Percentiles rank a stretch among this genome's conserved stretches.
Evolutionary conservation across 23 tunicate genomes (phyloP).

Genomic region (Aplidium turbinatum): DNA sequence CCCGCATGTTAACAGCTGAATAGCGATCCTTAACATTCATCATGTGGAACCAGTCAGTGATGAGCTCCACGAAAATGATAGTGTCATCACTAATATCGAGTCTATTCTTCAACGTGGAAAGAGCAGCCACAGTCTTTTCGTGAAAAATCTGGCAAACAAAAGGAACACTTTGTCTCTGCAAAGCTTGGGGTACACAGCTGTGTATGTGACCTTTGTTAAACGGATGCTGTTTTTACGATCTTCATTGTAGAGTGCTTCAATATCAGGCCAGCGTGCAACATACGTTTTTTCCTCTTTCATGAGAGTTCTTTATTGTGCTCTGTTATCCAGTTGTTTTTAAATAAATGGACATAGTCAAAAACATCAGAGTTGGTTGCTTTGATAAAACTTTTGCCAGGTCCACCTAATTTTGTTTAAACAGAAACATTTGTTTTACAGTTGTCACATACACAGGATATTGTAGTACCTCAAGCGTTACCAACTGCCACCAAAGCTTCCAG

Average conservation of each 20-base stretch:
- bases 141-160: slow-evolving; percentile 7
- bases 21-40: slow-evolving; percentile 15
- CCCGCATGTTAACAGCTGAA: slow-evolving; percentile 2
- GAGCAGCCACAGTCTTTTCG: slow-evolving; percentile 7
- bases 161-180: slow-evolving; percentile 20
- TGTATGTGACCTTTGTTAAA: not conserved
- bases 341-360: no score
- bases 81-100: slow-evolving; percentile 9
- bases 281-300: slow-evolving; percentile 3
- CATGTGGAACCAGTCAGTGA: slow-evolving; percentile 5
- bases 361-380: no score
- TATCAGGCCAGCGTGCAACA: no score
- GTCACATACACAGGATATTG: no score
- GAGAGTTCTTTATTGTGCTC: no score
- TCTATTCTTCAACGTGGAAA: not conserved
- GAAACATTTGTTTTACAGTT: no score
- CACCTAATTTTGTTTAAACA: no score
- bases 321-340: no score
- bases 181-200: slow-evolving; percentile 8
- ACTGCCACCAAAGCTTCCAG: no score
- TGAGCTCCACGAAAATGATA: slow-evolving; percentile 15
- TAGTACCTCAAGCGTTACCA: no score
- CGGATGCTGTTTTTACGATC: slow-evolving; percentile 1
- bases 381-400: no score
- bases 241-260: slow-evolving; percentile 10